Evolutionary conservation across 2,888 invertebrate genomes (phyloP).

Genomic region (Cotesia congregata): DNA sequence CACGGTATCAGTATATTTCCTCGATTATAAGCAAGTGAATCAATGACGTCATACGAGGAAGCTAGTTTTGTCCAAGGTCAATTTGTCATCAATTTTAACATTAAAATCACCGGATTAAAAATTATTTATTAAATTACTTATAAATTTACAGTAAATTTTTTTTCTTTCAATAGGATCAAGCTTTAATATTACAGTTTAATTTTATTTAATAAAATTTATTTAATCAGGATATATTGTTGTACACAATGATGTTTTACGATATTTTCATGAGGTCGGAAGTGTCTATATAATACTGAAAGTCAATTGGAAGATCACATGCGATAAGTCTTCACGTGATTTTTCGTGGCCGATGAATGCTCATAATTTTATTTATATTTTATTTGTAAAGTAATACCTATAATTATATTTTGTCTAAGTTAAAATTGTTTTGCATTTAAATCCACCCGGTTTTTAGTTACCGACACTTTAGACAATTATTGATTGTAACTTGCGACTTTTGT

Average conservation of each 20-base stretch:
- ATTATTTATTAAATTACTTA: neutral
- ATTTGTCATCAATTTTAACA: constrained; percentile 1
- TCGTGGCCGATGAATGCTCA: neutral
- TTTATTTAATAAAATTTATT: neutral
- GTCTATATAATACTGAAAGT: constrained; percentile 21
- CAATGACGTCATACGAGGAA: neutral
- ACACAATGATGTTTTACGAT: constrained; percentile 26
- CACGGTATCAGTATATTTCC: constrained; percentile 14
- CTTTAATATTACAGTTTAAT: no score
- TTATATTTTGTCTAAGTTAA: neutral
- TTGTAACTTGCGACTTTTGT: no score
- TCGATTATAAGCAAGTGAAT: neutral
- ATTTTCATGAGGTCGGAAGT: constrained; percentile 36
- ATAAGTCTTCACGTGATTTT: constrained; percentile 21
- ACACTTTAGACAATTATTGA: neutral
- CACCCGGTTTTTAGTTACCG: neutral
- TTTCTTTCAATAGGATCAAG: no score
- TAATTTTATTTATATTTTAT: neutral
- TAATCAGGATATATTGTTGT: neutral
- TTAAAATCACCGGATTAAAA: neutral
- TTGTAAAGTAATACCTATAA: neutral
- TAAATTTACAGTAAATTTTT: neutral
- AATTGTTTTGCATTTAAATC: neutral
- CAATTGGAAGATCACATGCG: constrained; percentile 38
- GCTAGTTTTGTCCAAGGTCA: constrained; percentile 3